Conservation (phyloP, 30 jellyfish, hydroid and myxozoan genomes). For the Aurelia aurita region DNA sequence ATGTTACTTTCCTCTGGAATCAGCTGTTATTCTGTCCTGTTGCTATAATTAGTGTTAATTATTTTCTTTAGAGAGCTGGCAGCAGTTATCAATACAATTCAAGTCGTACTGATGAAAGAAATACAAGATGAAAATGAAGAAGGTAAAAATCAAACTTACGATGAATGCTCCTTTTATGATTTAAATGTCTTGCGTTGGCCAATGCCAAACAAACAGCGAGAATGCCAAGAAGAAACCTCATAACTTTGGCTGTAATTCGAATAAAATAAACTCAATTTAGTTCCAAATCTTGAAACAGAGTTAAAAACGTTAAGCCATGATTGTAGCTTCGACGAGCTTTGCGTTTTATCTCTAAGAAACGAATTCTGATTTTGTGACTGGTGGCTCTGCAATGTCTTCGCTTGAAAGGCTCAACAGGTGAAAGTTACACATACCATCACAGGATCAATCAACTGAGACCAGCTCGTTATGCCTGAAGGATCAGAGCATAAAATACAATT, state of each 20-base stretch:
- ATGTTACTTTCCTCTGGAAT: no score
- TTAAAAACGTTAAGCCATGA: slow-evolving; percentile 39
- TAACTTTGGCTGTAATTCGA: slow-evolving; percentile 55
- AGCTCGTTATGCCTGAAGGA: slow-evolving; percentile 34
- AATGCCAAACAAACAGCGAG: slow-evolving; percentile 76
- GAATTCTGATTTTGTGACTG: slow-evolving; percentile 52
- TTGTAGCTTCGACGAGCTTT: slow-evolving; percentile 11
- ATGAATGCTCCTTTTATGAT: slow-evolving; percentile 10
- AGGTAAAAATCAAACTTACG: slow-evolving; percentile 27
- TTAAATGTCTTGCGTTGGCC: slow-evolving; percentile 80
- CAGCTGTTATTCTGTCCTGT: no score
- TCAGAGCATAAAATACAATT: slow-evolving; percentile 6
- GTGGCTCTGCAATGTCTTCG: slow-evolving; percentile 47
- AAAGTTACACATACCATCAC: slow-evolving; percentile 31
- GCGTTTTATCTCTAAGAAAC: slow-evolving; percentile 48
- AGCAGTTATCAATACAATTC: no score
- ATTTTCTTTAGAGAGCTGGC: no score
- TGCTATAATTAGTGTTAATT: no score
- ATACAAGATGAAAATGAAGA: background rate
- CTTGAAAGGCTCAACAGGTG: slow-evolving; percentile 71
- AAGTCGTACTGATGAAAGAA: no score
- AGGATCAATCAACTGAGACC: slow-evolving; percentile 51
- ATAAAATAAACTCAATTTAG: background rate
- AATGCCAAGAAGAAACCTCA: slow-evolving; percentile 83
- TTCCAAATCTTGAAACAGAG: slow-evolving; percentile 15